Percentiles rank a stretch among this genome's conserved stretches.
phyloP scores from a whole-genome alignment of 2,797 vertebrate species.

The Gymnodraco acuticeps region DNA sequence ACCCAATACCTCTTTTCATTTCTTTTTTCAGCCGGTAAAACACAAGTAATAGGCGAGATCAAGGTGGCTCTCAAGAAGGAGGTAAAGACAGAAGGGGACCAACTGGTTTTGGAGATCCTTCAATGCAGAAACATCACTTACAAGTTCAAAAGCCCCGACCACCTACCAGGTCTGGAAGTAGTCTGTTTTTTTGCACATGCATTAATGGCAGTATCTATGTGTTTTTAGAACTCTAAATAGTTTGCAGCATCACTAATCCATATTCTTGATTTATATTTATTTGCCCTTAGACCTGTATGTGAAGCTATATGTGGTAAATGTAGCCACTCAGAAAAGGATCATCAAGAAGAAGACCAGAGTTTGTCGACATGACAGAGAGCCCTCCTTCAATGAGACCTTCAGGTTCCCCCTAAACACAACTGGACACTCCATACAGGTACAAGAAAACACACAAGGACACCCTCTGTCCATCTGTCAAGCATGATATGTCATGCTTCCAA shows the following conservation, averaged over 20 bases:
- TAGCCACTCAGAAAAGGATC: conserved; percentile 97
- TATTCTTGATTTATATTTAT: background rate
- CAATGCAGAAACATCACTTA: conserved; percentile 99
- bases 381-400: conserved; percentile 98
- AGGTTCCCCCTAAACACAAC: conserved; percentile 95
- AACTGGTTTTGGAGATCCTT: conserved; percentile 95
- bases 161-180: conserved; percentile 91
- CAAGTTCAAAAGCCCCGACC: conserved; percentile 99
- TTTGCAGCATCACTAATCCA: background rate
- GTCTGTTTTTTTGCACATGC: background rate
- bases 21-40: conserved; percentile 90
- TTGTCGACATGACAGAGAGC: conserved; percentile 96
- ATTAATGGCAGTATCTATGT: background rate
- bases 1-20: conserved; percentile 6
- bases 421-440: conserved; percentile 97
- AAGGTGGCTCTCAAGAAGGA: conserved; percentile 98
- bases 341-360: conserved; percentile 99
- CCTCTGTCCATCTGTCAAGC: background rate
- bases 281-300: conserved; percentile 92
- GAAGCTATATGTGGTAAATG: conserved; percentile 96
- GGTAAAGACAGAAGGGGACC: conserved; percentile 98
- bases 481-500: background rate
- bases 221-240: background rate
- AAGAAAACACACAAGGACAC: background rate
- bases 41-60: conserved; percentile 98